phyloP scores from a whole-genome alignment of 37 sponge, comb jelly and placozoan genomes.

The Theonella swinhoei region DNA sequence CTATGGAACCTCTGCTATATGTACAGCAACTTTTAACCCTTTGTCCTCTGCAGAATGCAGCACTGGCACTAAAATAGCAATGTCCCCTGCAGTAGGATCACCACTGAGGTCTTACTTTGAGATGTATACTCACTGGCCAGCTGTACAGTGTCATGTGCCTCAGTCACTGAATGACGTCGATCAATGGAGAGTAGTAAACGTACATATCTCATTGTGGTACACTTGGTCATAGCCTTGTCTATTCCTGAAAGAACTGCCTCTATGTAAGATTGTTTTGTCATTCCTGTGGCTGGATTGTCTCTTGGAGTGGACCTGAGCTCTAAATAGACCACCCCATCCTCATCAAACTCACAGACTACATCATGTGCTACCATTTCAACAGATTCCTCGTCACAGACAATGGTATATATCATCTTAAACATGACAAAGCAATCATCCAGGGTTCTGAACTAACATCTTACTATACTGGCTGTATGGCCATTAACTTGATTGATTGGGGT shows the following conservation, averaged over 20 bases:
- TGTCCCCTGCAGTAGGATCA: conserved; percentile 67
- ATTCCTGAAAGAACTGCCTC: conserved; percentile 64
- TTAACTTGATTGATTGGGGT: too few species aligned
- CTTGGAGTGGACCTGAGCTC: conserved; percentile 87
- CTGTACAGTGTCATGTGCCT: conserved; percentile 78
- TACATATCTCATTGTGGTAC: not conserved
- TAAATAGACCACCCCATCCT: conserved; percentile 82
- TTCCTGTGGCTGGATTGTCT: conserved; percentile 56
- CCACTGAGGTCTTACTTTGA: conserved; percentile 59
- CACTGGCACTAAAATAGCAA: conserved; percentile 47
- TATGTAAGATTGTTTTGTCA: conserved; percentile 71
- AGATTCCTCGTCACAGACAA: conserved; percentile 74
- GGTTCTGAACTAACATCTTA: too few species aligned
- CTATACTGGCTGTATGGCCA: too few species aligned
- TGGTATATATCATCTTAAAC: conserved; percentile 68
- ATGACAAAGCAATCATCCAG: conserved; percentile 78
- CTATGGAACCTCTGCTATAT: conserved; percentile 64
- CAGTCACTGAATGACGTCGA: conserved; percentile 46
- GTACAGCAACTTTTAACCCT: conserved; percentile 70
- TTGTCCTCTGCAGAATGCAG: conserved; percentile 56
- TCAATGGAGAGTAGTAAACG: conserved; percentile 82
- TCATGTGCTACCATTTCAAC: conserved; percentile 65
- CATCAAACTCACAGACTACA: conserved; percentile 83
- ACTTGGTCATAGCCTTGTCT: conserved; percentile 17
- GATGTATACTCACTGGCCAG: conserved; percentile 53